These are phyloP conservation scores for Falco berigora DNA, from an alignment of 2,797 vertebrate species.

Conservation along the genomic window DNA sequence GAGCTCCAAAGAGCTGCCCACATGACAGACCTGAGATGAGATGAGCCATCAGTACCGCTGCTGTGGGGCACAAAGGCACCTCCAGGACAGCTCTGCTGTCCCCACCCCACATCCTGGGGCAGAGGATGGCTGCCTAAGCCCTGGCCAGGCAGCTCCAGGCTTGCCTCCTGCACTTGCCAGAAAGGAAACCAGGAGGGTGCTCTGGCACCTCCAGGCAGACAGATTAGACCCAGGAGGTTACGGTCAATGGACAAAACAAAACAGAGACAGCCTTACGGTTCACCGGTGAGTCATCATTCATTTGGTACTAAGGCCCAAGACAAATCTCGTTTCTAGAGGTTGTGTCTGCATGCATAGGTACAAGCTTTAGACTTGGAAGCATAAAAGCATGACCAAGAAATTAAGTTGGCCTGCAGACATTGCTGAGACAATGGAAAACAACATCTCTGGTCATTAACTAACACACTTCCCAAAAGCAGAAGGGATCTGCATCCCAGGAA, in stretches of 20 bases:
- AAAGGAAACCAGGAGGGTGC: background rate
- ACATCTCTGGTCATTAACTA: background rate
- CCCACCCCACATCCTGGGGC: background rate
- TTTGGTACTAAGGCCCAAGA: background rate
- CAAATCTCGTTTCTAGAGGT: background rate
- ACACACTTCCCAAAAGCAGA: background rate
- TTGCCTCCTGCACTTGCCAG: background rate
- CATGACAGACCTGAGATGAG: background rate
- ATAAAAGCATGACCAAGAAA: background rate
- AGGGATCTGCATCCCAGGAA: background rate
- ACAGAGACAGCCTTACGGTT: background rate
- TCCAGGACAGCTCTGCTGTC: background rate
- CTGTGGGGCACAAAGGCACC: background rate
- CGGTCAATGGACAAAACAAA: background rate
- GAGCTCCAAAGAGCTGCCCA: background rate
- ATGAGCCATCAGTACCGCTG: background rate
- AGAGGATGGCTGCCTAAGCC: background rate
- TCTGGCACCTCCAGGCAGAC: background rate
- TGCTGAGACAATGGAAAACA: background rate
- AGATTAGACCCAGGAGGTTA: background rate
- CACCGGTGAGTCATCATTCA: background rate
- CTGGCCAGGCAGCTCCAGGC: background rate
- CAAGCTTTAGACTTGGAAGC: background rate
- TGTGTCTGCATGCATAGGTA: accelerated
- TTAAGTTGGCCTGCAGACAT: background rate